phyloP scores from a whole-genome alignment of 2,888 invertebrate species.

The Pinctada fucata region DNA sequence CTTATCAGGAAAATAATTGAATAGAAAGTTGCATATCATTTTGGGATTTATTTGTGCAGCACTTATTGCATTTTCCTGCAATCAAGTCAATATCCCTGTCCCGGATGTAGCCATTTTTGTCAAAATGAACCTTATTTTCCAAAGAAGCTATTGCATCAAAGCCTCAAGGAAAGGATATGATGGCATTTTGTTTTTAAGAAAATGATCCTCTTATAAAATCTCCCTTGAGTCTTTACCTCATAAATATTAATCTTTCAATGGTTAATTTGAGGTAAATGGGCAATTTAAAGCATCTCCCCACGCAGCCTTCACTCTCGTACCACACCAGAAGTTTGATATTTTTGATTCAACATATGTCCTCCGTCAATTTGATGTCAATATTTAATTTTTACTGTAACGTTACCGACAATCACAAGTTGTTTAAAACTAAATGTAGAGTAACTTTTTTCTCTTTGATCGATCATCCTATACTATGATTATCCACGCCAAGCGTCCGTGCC shows the following conservation, averaged over 20 bases:
- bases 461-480: neutral
- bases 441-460: neutral
- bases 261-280: neutral
- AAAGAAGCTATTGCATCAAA: no score
- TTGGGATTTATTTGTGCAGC: no score
- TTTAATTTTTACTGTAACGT: constrained; percentile 1
- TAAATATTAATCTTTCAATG: neutral
- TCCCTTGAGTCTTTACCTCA: neutral
- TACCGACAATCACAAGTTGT: neutral
- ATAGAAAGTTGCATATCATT: no score
- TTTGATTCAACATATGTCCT: no score
- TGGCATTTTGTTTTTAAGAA: neutral
- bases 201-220: neutral
- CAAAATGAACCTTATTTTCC: no score
- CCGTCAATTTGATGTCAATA: neutral
- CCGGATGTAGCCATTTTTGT: no score
- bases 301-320: neutral
- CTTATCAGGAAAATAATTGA: no score
- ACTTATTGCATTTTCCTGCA: no score
- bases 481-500: neutral
- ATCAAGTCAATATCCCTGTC: no score
- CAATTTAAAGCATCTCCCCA: neutral
- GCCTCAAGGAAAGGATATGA: no score
- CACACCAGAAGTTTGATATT: neutral
- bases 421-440: neutral